Percentiles rank a stretch among this genome's conserved stretches.
Evolutionary conservation across 2,797 vertebrate genomes (phyloP).

Genomic region (Eutrigla gurnardus): DNA sequence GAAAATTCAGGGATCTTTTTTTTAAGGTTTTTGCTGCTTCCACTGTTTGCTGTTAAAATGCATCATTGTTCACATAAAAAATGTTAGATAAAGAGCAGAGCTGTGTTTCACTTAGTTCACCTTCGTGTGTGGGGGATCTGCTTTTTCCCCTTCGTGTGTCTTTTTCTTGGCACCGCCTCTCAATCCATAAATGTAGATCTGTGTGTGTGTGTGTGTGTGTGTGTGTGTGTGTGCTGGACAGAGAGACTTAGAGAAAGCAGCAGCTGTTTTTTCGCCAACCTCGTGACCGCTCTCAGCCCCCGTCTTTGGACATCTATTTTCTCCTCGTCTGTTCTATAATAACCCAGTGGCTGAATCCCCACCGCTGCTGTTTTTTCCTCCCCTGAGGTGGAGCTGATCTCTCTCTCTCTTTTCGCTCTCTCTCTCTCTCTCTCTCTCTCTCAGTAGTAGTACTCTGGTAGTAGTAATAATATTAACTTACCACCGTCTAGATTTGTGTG

Average conservation of each 20-base stretch:
- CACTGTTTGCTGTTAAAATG: conserved; percentile 28
- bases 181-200: conserved; percentile 14
- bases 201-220: conserved; percentile 11
- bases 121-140: conserved; percentile 45
- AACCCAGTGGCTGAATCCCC: conserved; percentile 51
- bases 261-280: conserved; percentile 51
- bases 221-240: conserved; percentile 22
- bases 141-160: conserved; percentile 41
- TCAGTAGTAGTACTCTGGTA: not conserved
- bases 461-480: not conserved
- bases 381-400: conserved; percentile 35
- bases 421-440: no score
- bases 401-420: not conserved
- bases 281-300: conserved; percentile 57
- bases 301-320: conserved; percentile 67
- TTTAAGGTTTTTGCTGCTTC: not conserved
- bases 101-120: conserved; percentile 6
- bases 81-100: conserved; percentile 22
- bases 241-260: conserved; percentile 11
- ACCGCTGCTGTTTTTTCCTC: conserved; percentile 23
- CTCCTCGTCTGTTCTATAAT: conserved; percentile 67
- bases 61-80: conserved; percentile 17
- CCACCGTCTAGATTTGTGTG: no score
- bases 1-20: not conserved
- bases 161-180: conserved; percentile 48